These are phyloP conservation scores for Nannoperca australis DNA, from an alignment of 2,797 vertebrate species.

Conservation along the genomic window DNA sequence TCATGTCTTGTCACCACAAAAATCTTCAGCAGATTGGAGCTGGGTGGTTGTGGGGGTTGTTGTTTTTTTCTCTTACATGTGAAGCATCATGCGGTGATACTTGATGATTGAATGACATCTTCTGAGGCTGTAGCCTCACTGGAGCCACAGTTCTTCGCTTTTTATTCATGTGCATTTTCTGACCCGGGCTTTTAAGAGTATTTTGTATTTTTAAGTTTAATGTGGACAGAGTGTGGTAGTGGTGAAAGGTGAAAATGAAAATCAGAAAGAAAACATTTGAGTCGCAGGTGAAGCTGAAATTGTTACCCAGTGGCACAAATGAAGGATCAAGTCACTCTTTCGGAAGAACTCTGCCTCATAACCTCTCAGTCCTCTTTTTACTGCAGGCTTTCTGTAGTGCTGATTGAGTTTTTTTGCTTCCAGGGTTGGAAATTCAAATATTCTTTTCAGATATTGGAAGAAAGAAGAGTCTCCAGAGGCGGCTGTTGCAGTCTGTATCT, in stretches of 20 bases:
- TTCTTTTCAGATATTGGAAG: constrained; percentile 37
- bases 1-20: constrained; percentile 42
- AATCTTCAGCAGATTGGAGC: constrained; percentile 36
- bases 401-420: constrained; percentile 29
- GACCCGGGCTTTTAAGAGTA: neutral
- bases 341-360: constrained; percentile 17
- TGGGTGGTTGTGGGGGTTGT: constrained; percentile 34
- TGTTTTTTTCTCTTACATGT: constrained; percentile 19
- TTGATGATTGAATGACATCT: constrained; percentile 37
- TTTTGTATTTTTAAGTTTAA: neutral
- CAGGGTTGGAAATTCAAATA: constrained; percentile 45
- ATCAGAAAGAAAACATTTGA: neutral
- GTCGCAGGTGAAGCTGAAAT: constrained; percentile 11
- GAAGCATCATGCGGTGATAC: constrained; percentile 28
- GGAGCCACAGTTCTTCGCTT: constrained; percentile 7
- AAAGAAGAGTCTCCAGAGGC: constrained; percentile 33
- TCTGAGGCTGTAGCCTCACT: constrained; percentile 28
- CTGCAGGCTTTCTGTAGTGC: constrained; percentile 14
- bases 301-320: constrained; percentile 10
- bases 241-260: constrained; percentile 11
- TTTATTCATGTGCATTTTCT: neutral
- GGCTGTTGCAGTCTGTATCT: constrained; percentile 21
- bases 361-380: constrained; percentile 17
- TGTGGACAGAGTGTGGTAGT: neutral
- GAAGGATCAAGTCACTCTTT: constrained; percentile 1